Evolutionary conservation across 1,140 invertebrate genomes (phyloP).

Genomic region (Aphelinus certus): DNA sequence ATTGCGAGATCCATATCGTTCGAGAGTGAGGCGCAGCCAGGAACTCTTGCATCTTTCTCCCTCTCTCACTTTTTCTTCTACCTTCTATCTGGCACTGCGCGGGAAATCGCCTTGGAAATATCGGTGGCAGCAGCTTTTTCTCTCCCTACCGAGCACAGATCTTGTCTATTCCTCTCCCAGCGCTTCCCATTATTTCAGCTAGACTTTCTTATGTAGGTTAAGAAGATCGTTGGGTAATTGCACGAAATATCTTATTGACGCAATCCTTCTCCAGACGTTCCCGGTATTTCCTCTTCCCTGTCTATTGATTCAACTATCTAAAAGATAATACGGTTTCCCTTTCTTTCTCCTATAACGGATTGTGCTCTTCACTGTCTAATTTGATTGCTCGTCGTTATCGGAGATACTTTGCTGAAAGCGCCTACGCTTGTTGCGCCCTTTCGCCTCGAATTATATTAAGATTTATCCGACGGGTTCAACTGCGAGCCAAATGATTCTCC

Average conservation of each 20-base stretch:
- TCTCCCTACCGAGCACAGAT: neutral
- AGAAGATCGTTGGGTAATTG: conserved; percentile 27
- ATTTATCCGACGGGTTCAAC: too few species aligned
- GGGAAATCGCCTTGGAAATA: conserved; percentile 4
- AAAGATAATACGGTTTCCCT: neutral
- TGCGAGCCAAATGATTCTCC: too few species aligned
- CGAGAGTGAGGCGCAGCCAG: neutral
- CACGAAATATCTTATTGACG: conserved; percentile 37
- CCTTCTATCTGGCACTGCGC: neutral
- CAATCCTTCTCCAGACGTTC: conserved; percentile 22
- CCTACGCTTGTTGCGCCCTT: conserved; percentile 4
- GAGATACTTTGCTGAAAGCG: conserved; percentile 12
- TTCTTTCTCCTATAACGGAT: too few species aligned
- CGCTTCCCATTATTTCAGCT: conserved; percentile 23
- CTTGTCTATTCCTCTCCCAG: neutral
- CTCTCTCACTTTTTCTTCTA: neutral
- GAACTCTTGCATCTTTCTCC: neutral
- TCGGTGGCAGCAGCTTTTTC: neutral
- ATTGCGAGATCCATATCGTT: conserved; percentile 34
- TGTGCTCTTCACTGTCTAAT: neutral
- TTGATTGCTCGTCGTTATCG: conserved; percentile 15
- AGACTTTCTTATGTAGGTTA: conserved; percentile 33
- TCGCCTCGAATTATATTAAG: neutral
- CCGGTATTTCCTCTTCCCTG: conserved; percentile 1
- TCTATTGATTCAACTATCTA: neutral